These are phyloP conservation scores for Megaptera novaeangliae DNA, from an alignment of 2,113 vertebrate species.

Conservation along the genomic window DNA sequence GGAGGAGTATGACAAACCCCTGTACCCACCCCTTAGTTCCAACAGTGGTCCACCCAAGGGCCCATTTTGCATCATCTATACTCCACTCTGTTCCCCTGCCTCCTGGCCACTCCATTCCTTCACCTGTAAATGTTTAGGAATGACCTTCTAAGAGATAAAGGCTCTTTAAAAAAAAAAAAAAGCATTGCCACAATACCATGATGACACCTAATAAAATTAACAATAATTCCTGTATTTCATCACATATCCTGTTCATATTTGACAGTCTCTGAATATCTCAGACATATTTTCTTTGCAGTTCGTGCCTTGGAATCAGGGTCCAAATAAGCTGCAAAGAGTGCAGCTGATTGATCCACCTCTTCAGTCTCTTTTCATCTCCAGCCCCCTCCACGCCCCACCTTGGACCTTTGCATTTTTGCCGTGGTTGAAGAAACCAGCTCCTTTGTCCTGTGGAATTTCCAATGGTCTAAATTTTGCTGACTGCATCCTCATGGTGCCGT, in stretches of 20 bases:
- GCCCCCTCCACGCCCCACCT: rapidly evolving
- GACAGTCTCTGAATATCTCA: not conserved
- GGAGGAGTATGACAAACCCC: not conserved
- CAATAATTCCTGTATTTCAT: not conserved
- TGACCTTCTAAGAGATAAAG: not conserved
- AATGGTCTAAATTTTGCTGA: not conserved
- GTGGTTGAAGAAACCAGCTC: not conserved
- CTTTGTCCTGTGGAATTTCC: not conserved
- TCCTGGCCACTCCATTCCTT: not conserved
- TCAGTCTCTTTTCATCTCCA: not conserved
- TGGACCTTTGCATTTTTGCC: not conserved
- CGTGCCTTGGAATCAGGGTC: not conserved
- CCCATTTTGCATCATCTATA: not conserved
- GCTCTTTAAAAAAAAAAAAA: not conserved
- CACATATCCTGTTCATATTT: not conserved
- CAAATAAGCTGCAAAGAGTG: not conserved
- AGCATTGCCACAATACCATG: not conserved
- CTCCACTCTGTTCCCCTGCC: too few species aligned
- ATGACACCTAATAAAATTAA: not conserved
- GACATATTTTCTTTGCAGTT: not conserved
- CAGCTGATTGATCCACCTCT: not conserved
- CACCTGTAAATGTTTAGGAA: not conserved
- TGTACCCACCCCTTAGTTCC: not conserved
- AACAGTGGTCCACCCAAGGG: rapidly evolving
- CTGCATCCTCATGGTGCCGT: not conserved